These are phyloP conservation scores for Abrostola tripartita DNA, from an alignment of 2,888 invertebrate genomes.

Conservation along the genomic window DNA sequence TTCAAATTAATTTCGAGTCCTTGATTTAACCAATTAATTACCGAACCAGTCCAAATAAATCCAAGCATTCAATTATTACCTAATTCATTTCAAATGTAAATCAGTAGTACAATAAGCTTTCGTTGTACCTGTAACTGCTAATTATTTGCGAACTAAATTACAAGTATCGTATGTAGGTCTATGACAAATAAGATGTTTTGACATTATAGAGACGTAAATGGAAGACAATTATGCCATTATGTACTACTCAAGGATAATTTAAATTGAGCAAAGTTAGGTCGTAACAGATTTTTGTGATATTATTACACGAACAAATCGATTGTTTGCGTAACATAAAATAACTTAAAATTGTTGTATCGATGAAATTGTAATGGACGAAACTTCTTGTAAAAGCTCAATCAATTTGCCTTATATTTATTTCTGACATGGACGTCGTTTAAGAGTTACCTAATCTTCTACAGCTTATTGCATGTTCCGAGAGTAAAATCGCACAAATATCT, in stretches of 20 bases:
- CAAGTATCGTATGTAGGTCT: slow-evolving; percentile 41
- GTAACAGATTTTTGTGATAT: slow-evolving; percentile 26
- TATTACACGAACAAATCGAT: slow-evolving; percentile 24
- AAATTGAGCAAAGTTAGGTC: slow-evolving; percentile 25
- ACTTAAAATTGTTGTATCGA: background rate
- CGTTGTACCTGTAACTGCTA: slow-evolving; percentile 57
- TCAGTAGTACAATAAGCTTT: slow-evolving; percentile 56
- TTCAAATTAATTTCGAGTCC: slow-evolving; percentile 35
- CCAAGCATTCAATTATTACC: slow-evolving; percentile 44
- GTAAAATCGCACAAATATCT: too few relatives aligned
- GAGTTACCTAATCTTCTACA: too few relatives aligned
- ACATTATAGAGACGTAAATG: slow-evolving; percentile 29
- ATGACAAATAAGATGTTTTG: slow-evolving; percentile 56
- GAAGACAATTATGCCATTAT: slow-evolving; percentile 43
- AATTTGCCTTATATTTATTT: too few relatives aligned
- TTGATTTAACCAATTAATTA: slow-evolving; percentile 35
- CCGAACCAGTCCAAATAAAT: slow-evolving; percentile 42
- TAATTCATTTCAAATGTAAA: slow-evolving; percentile 53
- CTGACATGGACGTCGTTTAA: too few relatives aligned
- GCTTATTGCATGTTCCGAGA: too few relatives aligned
- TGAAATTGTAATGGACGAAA: too few relatives aligned
- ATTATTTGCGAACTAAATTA: slow-evolving; percentile 53
- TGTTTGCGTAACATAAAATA: slow-evolving; percentile 13
- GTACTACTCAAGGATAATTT: slow-evolving; percentile 45
- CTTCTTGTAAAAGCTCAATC: too few relatives aligned